Evolutionary conservation across 2,113 vertebrate genomes (phyloP).

Genomic region (Boleophthalmus pectinirostris): DNA sequence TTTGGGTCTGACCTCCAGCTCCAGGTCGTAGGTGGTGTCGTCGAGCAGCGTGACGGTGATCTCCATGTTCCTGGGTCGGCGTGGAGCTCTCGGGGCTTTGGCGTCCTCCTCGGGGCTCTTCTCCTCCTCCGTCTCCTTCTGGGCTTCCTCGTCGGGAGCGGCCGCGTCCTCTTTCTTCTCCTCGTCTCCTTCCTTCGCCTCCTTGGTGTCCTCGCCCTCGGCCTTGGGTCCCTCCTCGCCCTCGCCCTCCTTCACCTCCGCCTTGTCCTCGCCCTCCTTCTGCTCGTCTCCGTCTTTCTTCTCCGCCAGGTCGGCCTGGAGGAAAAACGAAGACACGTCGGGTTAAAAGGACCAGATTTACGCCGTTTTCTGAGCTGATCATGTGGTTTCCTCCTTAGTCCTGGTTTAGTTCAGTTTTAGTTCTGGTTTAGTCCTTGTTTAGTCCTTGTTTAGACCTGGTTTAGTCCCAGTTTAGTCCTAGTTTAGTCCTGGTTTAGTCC

Average conservation of each 20-base stretch:
- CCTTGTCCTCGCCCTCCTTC: slow-evolving; percentile 54
- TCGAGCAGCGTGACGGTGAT: slow-evolving; percentile 93
- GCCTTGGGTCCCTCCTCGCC: slow-evolving; percentile 46
- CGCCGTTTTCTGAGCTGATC: too few relatives aligned
- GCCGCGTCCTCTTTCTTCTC: slow-evolving; percentile 68
- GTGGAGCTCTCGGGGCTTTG: slow-evolving; percentile 78
- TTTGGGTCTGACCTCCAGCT: slow-evolving; percentile 94
- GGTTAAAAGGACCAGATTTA: too few relatives aligned
- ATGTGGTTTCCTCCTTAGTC: too few relatives aligned
- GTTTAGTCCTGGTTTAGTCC: too few relatives aligned
- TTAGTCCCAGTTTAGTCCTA: too few relatives aligned
- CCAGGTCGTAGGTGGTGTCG: slow-evolving; percentile 86
- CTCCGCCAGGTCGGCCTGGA: slow-evolving; percentile 82
- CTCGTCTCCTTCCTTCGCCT: slow-evolving; percentile 26
- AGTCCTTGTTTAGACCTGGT: too few relatives aligned
- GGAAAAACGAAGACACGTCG: not conserved
- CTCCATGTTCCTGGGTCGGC: slow-evolving; percentile 85
- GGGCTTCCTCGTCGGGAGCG: slow-evolving; percentile 59
- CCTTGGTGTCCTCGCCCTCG: slow-evolving; percentile 27
- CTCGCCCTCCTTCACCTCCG: not conserved
- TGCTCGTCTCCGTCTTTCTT: slow-evolving; percentile 66
- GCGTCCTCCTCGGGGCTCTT: slow-evolving; percentile 76
- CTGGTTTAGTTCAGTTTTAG: too few relatives aligned
- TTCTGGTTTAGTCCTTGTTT: too few relatives aligned
- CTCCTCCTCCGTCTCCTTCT: slow-evolving; percentile 71